Conservation (phyloP, 2,113 vertebrate species). For the Dipodomys stephensi region DNA sequence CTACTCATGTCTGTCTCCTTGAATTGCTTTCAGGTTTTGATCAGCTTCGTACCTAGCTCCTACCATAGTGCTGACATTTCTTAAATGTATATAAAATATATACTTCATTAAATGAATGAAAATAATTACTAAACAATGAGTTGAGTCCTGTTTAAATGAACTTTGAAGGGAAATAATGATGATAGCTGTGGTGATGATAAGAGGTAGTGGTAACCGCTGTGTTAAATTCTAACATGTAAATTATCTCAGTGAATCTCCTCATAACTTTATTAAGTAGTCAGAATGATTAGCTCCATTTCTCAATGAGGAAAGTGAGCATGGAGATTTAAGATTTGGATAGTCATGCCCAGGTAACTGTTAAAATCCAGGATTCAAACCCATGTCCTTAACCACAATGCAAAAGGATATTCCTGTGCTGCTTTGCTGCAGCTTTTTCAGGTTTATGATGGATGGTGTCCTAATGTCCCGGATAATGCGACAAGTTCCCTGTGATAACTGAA, state of each 20-base stretch:
- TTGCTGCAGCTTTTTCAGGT: neutral
- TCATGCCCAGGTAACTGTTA: neutral
- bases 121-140: slow-evolving; percentile 18
- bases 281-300: neutral
- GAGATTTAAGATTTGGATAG: neutral
- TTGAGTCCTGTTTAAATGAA: slow-evolving; percentile 36
- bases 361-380: neutral
- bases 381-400: neutral
- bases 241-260: neutral
- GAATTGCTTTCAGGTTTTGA: neutral
- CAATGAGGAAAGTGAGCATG: neutral
- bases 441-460: neutral
- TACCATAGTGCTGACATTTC: neutral
- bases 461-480: neutral
- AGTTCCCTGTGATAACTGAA: neutral
- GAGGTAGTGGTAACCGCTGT: neutral
- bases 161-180: slow-evolving; percentile 1
- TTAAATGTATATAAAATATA: neutral
- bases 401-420: neutral
- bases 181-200: neutral
- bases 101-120: slow-evolving; percentile 19
- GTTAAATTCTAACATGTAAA: slow-evolving; percentile 30
- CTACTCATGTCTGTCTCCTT: neutral
- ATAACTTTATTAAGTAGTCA: neutral
- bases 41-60: neutral